A percentile compares a stretch with the other conserved stretches of the same genome.
Conservation (phyloP, 2,113 vertebrate species). For the Pseudorectes ferrugineus region DNA sequence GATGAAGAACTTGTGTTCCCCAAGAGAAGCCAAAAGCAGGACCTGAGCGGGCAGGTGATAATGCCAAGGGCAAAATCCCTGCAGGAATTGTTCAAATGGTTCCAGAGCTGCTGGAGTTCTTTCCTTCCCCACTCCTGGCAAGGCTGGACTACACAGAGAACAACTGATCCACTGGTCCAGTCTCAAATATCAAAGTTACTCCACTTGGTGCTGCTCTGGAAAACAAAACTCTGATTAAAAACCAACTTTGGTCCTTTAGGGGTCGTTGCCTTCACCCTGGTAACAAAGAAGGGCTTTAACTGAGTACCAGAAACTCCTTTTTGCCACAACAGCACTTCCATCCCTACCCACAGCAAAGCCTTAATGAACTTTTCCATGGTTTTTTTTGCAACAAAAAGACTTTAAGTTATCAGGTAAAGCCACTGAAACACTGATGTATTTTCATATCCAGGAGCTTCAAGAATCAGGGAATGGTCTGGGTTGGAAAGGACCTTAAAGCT, state of each 20-base stretch:
- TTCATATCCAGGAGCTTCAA: neutral
- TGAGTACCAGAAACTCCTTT: neutral
- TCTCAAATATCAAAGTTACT: neutral
- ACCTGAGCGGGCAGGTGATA: neutral
- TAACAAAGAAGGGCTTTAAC: rapidly evolving
- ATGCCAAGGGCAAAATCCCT: neutral
- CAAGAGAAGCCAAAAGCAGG: neutral
- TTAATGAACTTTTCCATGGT: neutral
- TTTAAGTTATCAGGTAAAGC: neutral
- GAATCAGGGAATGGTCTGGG: neutral
- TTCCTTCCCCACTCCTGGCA: neutral
- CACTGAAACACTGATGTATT: neutral
- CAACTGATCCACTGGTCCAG: neutral
- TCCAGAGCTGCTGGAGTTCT: neutral
- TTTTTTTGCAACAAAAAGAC: neutral
- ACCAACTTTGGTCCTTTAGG: neutral
- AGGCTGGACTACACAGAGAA: neutral
- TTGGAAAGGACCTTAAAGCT: neutral
- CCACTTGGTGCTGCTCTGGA: neutral
- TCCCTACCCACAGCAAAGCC: neutral
- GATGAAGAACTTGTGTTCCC: neutral
- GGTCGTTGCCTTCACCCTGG: rapidly evolving
- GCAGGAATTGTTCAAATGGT: neutral
- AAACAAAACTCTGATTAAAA: neutral
- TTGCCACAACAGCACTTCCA: neutral